These are phyloP conservation scores for Lophius piscatorius DNA, from an alignment of 2,113 vertebrate species.

Conservation along the genomic window DNA sequence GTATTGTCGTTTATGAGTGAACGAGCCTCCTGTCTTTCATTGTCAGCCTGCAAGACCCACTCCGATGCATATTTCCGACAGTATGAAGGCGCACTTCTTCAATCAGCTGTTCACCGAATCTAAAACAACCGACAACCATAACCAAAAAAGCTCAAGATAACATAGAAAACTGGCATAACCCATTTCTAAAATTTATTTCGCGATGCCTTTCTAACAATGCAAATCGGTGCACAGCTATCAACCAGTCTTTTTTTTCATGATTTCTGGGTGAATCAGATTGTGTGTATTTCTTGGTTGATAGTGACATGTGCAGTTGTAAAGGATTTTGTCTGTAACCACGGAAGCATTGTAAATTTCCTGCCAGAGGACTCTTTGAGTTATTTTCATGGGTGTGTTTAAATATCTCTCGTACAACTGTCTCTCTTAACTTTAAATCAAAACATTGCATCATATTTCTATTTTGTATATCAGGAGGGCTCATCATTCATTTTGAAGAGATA, in stretches of 20 bases:
- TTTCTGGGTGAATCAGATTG: slow-evolving; percentile 41
- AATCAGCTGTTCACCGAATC: background rate
- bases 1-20: slow-evolving; percentile 27
- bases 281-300: background rate
- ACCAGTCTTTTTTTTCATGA: slow-evolving; percentile 43
- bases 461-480: slow-evolving; percentile 10
- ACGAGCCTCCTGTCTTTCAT: slow-evolving; percentile 17
- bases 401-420: too few relatives aligned
- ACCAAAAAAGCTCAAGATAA: slow-evolving; percentile 1
- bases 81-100: too few relatives aligned
- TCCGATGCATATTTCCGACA: too few relatives aligned
- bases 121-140: background rate
- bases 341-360: slow-evolving; percentile 4
- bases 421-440: slow-evolving; percentile 13
- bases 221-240: slow-evolving; percentile 29
- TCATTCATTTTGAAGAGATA: background rate
- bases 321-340: slow-evolving; percentile 13
- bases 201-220: too few relatives aligned
- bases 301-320: slow-evolving; percentile 7
- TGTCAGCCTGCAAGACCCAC: slow-evolving; percentile 20
- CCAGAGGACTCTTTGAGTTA: slow-evolving; percentile 3
- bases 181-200: slow-evolving; percentile 5
- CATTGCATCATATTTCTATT: slow-evolving; percentile 10
- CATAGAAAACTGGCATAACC: background rate
- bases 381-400: slow-evolving; percentile 5